Conservation (phyloP, 37 sponge, comb jelly and placozoan genomes). For the Aplysina aerophoba region DNA sequence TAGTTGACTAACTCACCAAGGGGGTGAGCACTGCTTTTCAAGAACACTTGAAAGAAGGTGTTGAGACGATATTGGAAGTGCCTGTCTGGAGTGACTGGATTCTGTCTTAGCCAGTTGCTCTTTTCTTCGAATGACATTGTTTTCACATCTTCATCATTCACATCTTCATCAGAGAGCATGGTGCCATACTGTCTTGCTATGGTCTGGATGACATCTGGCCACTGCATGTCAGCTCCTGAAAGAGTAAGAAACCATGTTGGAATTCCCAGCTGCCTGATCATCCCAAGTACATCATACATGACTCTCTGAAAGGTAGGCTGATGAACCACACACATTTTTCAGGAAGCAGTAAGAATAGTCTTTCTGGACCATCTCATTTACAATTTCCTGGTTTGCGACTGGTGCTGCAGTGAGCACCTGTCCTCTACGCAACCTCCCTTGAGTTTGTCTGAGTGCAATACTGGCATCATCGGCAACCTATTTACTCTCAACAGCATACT, state of each 20-base stretch:
- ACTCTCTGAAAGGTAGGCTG: too few species aligned
- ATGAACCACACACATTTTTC: conserved; percentile 43
- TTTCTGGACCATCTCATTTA: not conserved
- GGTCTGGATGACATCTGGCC: conserved; percentile 52
- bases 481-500: not conserved
- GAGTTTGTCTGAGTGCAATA: not conserved
- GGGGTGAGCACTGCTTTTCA: conserved; percentile 25
- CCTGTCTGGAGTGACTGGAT: conserved; percentile 45
- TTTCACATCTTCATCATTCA: too few species aligned
- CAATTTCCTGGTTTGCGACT: not conserved
- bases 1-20: conserved; percentile 33
- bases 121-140: conserved; percentile 25
- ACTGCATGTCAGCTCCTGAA: conserved; percentile 28
- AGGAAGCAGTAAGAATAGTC: conserved; percentile 51
- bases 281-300: too few species aligned
- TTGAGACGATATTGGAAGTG: conserved; percentile 37
- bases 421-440: not conserved
- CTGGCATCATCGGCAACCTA: not conserved
- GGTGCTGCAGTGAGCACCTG: not conserved
- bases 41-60: conserved; percentile 21
- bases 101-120: conserved; percentile 1
- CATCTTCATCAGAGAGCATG: not conserved
- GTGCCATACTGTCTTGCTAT: conserved; percentile 47
- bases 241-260: conserved; percentile 51
- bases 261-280: too few species aligned